These are phyloP conservation scores for Upupa epops DNA, from an alignment of 2,113 vertebrate species.

Conservation along the genomic window DNA sequence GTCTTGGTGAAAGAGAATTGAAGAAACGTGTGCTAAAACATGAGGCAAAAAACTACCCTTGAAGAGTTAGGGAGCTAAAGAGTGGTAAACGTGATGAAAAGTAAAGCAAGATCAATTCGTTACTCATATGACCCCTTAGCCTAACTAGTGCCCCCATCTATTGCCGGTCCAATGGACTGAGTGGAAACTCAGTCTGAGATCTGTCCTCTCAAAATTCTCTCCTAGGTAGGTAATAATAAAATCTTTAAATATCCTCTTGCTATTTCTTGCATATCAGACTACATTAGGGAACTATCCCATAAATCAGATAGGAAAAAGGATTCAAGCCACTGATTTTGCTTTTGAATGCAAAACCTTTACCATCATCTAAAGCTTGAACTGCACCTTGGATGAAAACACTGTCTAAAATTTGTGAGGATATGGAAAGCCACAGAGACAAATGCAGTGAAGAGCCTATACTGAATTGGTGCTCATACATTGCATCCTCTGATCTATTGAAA, in stretches of 20 bases:
- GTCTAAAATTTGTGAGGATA: not conserved
- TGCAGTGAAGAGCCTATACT: not conserved
- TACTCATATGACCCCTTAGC: not conserved
- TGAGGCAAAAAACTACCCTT: not conserved
- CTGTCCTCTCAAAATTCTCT: not conserved
- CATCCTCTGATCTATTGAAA: not conserved
- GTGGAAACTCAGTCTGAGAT: not conserved
- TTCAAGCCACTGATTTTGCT: not conserved
- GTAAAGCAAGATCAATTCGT: not conserved
- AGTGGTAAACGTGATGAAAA: not conserved
- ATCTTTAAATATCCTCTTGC: not conserved
- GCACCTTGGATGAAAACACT: not conserved
- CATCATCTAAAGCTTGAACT: not conserved
- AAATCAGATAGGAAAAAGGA: not conserved
- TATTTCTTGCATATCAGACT: not conserved
- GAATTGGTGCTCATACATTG: not conserved
- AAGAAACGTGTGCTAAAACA: not conserved
- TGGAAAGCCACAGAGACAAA: not conserved
- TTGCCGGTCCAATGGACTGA: not conserved
- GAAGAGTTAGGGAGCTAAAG: not conserved
- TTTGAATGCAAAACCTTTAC: not conserved
- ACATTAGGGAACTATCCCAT: not conserved
- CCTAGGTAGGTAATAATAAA: not conserved
- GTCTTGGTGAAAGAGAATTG: not conserved
- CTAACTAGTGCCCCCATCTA: not conserved